phyloP scores from a whole-genome alignment of 2,797 vertebrate genomes.

The Gadopsis marmoratus region DNA sequence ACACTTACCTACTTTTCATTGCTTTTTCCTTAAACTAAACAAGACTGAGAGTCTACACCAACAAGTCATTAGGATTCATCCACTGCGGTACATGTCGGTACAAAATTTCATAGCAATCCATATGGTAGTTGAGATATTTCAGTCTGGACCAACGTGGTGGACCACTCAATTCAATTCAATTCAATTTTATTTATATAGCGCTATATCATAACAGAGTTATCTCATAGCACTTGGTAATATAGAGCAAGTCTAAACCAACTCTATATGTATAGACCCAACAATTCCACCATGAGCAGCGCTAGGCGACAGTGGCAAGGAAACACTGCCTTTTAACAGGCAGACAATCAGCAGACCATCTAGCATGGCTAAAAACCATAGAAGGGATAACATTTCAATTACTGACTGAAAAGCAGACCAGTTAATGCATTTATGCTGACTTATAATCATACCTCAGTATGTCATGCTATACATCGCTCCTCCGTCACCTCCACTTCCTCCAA shows the following conservation, averaged over 20 bases:
- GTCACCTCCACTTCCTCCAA: not conserved
- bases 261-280: no score
- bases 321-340: no score
- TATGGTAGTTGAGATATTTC: not conserved
- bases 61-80: not conserved
- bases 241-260: no score
- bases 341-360: no score
- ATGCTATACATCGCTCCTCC: slow-evolving; percentile 2
- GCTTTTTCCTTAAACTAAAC: not conserved
- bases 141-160: not conserved
- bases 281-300: no score
- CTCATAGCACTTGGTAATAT: no score
- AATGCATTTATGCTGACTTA: slow-evolving; percentile 5
- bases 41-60: not conserved
- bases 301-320: no score
- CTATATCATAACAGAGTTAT: no score
- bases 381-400: not conserved
- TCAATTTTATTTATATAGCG: no score
- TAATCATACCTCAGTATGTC: slow-evolving; percentile 13
- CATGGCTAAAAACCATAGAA: not conserved
- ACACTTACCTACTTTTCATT: not conserved
- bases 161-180: not conserved
- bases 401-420: not conserved
- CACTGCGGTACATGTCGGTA: not conserved
- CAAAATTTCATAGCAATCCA: not conserved